Base-by-base conservation (phyloP, 2,113 vertebrate species). In the Gopherus evgoodei region DNA sequence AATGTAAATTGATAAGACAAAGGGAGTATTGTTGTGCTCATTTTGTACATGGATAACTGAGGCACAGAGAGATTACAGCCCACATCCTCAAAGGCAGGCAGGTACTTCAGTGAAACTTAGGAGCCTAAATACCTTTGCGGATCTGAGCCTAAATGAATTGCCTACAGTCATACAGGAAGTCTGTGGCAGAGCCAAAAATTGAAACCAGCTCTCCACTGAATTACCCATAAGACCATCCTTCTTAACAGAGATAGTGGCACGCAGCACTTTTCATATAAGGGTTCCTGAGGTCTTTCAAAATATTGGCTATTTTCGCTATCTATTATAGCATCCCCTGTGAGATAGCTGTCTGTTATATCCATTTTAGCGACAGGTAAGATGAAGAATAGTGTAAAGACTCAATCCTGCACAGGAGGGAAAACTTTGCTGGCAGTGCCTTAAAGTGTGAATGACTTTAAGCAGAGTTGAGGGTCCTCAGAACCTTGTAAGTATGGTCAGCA, bases 1-100 rank as follows among this genome's bases (percentile, higher is more conserved):
- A 78, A 65, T 84, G 93, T 95, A 93, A 94, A 84, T 87, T 94
- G 93, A 93, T 78, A 88, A 92, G 75, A 19, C 19, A 90, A 97
- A 92, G 10, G 53, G 12, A 21, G 44, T 54, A 14, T 54, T 83
- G 53, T 54, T 95, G 82, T 47, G 89, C 35, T 12, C 80, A 3
- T 86, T 92, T 94, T 80, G 38, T 35, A 86, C 35, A 8, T 44
- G 4, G 8, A 5, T 25, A 92, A 53, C 38, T 72, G 72, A 90
- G 5, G 25, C 21, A 5, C 7, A 2, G 0, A 57, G 44, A 49
- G 35, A n/a, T 69, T 17, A n/a, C 35, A 69, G 17, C 31, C 35
- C 35, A n/a, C 35, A 9, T n/a, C 35, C 8, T 69, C 31, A n/a
- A 35, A 69, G 10, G 56, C 27, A 69, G 35, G 0, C 62, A 69